Conservation (phyloP, 2,113 vertebrate genomes). For the Hiodon tergisus region DNA sequence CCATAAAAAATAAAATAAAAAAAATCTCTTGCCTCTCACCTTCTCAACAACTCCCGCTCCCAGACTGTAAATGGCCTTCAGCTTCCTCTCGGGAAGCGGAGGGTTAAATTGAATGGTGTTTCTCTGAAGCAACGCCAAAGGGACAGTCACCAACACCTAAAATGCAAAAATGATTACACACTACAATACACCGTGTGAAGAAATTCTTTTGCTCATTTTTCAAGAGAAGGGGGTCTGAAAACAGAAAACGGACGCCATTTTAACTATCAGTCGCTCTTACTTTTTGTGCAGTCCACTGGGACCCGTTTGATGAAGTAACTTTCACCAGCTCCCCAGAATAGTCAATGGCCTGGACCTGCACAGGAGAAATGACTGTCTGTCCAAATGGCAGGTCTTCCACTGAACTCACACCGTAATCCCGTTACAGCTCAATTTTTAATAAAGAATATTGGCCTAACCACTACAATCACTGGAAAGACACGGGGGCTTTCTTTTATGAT, state of each 20-base stretch:
- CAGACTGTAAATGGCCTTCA: constrained; percentile 90
- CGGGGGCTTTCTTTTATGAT: too few species aligned
- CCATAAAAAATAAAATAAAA: background rate
- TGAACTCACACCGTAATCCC: background rate
- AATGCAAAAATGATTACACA: constrained; percentile 24
- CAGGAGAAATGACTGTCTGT: background rate
- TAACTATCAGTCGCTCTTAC: constrained; percentile 46
- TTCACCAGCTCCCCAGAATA: constrained; percentile 81
- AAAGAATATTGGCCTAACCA: too few species aligned
- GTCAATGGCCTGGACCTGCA: constrained; percentile 73
- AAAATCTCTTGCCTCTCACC: constrained; percentile 49
- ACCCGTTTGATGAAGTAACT: constrained; percentile 70
- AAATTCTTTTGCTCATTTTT: too few species aligned
- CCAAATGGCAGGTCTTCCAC: background rate
- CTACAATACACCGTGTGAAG: too few species aligned
- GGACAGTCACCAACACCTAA: constrained; percentile 84
- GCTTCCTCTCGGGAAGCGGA: constrained; percentile 81
- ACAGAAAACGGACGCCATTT: too few species aligned
- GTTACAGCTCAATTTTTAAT: too few species aligned
- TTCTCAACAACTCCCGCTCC: constrained; percentile 93
- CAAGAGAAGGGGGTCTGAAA: too few species aligned
- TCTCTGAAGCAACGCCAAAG: constrained; percentile 87
- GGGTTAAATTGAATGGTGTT: constrained; percentile 84
- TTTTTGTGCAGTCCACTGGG: constrained; percentile 80
- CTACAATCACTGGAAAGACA: too few species aligned